These are phyloP conservation scores for Orycteropus afer DNA, from an alignment of 2,113 vertebrate species.

Conservation along the genomic window DNA sequence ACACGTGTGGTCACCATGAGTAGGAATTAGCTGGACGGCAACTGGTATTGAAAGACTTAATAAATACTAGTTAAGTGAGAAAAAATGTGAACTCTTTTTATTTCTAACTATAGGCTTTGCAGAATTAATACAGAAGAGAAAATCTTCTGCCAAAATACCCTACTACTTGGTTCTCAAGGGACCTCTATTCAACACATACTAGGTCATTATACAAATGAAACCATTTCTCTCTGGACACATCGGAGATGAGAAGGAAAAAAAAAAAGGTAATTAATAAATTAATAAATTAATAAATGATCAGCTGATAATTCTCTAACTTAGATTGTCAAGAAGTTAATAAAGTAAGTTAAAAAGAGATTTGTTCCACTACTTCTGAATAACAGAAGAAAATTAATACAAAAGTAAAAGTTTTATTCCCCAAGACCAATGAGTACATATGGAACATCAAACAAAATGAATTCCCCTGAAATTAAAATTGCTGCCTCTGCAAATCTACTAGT, in stretches of 20 bases:
- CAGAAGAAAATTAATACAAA: background rate
- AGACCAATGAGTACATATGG: background rate
- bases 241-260: background rate
- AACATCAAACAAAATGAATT: background rate
- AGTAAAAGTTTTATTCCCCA: background rate
- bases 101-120: constrained; percentile 83
- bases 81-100: constrained; percentile 82
- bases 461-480: background rate
- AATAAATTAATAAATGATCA: no score
- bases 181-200: constrained; percentile 70
- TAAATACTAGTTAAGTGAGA: constrained; percentile 82
- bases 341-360: background rate
- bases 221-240: background rate
- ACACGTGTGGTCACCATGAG: no score
- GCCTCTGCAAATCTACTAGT: background rate
- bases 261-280: background rate
- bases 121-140: constrained; percentile 77
- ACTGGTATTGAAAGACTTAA: no score
- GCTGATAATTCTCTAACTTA: background rate
- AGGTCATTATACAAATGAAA: constrained; percentile 54
- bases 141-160: constrained; percentile 75
- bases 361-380: background rate
- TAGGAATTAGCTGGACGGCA: no score
- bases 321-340: background rate
- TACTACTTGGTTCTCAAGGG: constrained; percentile 74